Evolutionary conservation across 2,113 vertebrate genomes (phyloP).

Genomic region (Chinchilla lanigera): DNA sequence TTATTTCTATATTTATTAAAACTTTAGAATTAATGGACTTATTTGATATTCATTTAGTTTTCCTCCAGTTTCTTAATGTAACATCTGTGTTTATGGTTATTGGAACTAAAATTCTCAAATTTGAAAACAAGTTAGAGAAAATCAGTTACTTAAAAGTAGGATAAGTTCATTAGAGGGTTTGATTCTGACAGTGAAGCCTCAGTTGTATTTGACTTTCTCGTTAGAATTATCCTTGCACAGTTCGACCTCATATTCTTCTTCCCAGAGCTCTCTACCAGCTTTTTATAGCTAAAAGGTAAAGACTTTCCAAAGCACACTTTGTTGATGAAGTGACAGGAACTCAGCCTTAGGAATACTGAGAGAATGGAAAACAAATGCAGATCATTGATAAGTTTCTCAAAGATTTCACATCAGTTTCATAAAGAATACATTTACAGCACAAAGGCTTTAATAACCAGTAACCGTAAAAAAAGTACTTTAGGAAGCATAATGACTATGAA

Average conservation of each 20-base stretch:
- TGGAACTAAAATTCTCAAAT: conserved; percentile 38
- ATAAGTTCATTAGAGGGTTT: not conserved
- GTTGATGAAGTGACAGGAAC: not conserved
- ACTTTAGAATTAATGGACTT: not conserved
- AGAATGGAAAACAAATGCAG: not conserved
- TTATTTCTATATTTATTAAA: not conserved
- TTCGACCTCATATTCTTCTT: not conserved
- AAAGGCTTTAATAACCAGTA: not conserved
- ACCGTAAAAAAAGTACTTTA: not conserved
- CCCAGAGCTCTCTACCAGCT: not conserved
- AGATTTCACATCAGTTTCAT: not conserved
- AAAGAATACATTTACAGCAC: not conserved
- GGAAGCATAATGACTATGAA: not conserved
- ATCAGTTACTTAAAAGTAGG: not conserved
- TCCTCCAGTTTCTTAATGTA: not conserved
- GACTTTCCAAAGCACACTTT: not conserved
- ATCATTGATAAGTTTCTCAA: not conserved
- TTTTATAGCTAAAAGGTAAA: not conserved
- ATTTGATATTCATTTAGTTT: conserved; percentile 1
- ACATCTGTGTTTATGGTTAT: not conserved
- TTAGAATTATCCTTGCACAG: not conserved
- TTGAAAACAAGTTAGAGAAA: not conserved
- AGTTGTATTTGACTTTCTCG: not conserved
- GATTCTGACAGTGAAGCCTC: not conserved
- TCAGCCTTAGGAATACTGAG: not conserved